Percentiles rank a stretch among this genome's conserved stretches.
These are phyloP conservation scores for Discoglossus pictus DNA, from an alignment of 2,797 vertebrate genomes.

Conservation along the genomic window DNA sequence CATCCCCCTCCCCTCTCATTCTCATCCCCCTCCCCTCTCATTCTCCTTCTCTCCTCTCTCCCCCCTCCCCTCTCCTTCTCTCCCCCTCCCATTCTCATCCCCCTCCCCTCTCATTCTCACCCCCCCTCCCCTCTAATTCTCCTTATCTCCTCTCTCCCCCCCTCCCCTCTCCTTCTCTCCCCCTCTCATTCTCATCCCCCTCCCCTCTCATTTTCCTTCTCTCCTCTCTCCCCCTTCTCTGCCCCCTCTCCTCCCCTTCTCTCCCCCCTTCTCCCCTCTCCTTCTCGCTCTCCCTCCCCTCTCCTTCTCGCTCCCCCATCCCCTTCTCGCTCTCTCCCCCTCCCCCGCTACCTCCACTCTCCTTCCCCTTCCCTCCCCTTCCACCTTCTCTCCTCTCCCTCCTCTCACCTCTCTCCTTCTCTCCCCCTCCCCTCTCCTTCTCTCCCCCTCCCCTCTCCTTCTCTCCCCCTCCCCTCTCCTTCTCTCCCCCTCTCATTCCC, in stretches of 20 bases:
- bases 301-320: neutral
- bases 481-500: neutral
- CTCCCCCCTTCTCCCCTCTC: neutral
- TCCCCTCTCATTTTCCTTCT: neutral
- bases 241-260: neutral
- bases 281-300: neutral
- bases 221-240: neutral
- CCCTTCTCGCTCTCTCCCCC: neutral
- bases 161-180: neutral
- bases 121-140: neutral
- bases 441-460: neutral
- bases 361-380: neutral
- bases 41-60: neutral
- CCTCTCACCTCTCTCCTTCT: neutral
- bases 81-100: too few relatives aligned
- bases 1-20: too few relatives aligned
- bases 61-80: neutral
- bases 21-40: neutral
- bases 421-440: neutral
- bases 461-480: neutral
- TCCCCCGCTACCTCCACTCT: neutral
- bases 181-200: neutral
- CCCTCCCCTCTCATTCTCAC: neutral
- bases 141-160: neutral
- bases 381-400: neutral